phyloP scores from a whole-genome alignment of 2,888 invertebrate genomes.

The Cryptus armator region DNA sequence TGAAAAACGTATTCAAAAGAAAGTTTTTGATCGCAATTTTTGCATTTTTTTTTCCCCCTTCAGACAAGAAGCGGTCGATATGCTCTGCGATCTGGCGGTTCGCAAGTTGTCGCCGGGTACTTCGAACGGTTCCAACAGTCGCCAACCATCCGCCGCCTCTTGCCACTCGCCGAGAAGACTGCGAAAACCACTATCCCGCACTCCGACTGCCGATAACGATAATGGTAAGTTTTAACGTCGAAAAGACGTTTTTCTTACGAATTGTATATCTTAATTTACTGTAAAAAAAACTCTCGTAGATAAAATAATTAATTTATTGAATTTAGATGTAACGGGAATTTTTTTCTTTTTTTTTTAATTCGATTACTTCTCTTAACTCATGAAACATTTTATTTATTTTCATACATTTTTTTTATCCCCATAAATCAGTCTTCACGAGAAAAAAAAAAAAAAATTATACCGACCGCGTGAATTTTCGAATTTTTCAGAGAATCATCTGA shows the following conservation, averaged over 20 bases:
- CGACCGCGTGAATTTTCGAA: background rate
- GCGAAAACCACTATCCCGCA: conserved; percentile 87
- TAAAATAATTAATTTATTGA: background rate
- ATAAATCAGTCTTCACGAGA: background rate
- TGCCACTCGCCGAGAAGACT: conserved; percentile 88
- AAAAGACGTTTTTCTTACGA: background rate
- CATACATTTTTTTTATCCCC: background rate
- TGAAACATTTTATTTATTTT: background rate
- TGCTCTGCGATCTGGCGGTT: conserved; percentile 93
- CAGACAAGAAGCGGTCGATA: conserved; percentile 94
- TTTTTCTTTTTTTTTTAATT: too few species aligned
- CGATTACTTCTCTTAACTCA: too few species aligned
- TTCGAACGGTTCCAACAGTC: conserved; percentile 82
- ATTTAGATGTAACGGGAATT: too few species aligned
- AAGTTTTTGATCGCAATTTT: conserved; percentile 2
- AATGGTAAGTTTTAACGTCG: conserved; percentile 74
- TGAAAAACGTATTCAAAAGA: conserved; percentile 4
- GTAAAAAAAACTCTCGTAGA: background rate
- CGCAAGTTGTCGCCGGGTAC: conserved; percentile 90
- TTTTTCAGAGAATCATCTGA: conserved; percentile 59
- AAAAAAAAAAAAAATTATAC: too few species aligned
- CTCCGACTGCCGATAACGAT: conserved; percentile 82
- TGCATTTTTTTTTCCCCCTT: background rate
- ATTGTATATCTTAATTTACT: background rate
- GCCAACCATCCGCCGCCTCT: conserved; percentile 85